Percentiles rank a stretch among this genome's conserved stretches.
These are phyloP conservation scores for Periplaneta americana DNA, from an alignment of 1,140 invertebrate species.

Conservation along the genomic window DNA sequence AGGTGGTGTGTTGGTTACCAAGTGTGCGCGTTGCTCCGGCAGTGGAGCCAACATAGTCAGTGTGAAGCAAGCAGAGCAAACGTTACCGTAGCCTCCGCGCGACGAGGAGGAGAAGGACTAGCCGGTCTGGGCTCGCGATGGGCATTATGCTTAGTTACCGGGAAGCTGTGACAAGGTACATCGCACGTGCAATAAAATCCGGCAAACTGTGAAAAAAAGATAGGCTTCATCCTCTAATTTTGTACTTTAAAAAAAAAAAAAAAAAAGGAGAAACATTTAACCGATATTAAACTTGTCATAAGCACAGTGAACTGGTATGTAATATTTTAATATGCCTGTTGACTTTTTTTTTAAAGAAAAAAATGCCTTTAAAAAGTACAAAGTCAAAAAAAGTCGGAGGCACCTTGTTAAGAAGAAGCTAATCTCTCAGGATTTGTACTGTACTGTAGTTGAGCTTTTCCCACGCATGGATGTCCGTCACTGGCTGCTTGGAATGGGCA, in stretches of 20 bases:
- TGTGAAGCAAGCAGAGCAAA: background rate
- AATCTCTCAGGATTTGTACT: constrained; percentile 17
- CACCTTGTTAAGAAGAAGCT: constrained; percentile 18
- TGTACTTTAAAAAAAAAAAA: constrained; percentile 5
- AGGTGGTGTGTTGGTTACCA: background rate
- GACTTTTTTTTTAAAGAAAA: constrained; percentile 15
- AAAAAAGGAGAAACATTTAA: constrained; percentile 6
- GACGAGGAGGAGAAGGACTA: no score
- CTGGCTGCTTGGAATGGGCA: constrained; percentile 1
- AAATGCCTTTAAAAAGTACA: constrained; percentile 17
- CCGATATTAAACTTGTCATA: constrained; percentile 2
- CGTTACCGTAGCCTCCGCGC: background rate
- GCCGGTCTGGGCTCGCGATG: background rate
- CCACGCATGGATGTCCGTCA: background rate
- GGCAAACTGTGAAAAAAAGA: background rate
- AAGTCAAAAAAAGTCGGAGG: constrained; percentile 20
- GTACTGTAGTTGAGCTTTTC: constrained; percentile 9
- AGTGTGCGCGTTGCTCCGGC: background rate
- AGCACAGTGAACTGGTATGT: constrained; percentile 6
- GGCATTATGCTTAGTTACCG: constrained; percentile 19
- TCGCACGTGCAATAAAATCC: constrained; percentile 15
- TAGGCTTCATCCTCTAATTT: constrained; percentile 12
- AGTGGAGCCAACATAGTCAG: background rate
- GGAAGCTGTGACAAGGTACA: background rate
- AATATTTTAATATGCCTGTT: constrained; percentile 20